These are phyloP conservation scores for Puffinus mauretanicus DNA, from an alignment of 2,113 vertebrate genomes.

Conservation along the genomic window DNA sequence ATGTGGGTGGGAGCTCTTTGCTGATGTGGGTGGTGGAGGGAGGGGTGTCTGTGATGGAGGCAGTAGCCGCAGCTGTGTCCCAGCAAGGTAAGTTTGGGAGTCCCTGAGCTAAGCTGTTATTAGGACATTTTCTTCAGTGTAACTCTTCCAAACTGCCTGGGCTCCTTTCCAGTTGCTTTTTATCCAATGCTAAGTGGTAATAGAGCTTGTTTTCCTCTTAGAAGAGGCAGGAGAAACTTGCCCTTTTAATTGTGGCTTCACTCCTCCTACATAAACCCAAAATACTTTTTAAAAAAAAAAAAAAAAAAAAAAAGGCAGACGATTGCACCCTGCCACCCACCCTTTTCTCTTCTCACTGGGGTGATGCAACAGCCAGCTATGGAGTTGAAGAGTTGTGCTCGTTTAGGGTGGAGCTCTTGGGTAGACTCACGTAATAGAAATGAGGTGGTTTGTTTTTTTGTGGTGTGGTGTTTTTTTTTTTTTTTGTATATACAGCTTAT, in stretches of 20 bases:
- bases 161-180: background rate
- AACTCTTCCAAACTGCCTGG: background rate
- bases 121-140: background rate
- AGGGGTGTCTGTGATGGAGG: background rate
- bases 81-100: background rate
- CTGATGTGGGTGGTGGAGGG: background rate
- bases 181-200: background rate
- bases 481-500: background rate
- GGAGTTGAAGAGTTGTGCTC: background rate
- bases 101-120: background rate
- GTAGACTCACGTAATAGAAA: background rate
- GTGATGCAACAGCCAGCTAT: slow-evolving; percentile 3
- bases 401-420: background rate
- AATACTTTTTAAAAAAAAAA: background rate
- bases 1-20: background rate
- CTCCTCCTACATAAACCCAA: slow-evolving; percentile 3
- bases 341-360: background rate
- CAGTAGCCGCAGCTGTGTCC: background rate
- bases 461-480: background rate
- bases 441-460: background rate
- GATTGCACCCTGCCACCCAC: background rate
- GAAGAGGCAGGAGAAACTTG: background rate
- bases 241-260: background rate
- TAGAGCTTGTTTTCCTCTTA: background rate
- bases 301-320: background rate